phyloP scores from a whole-genome alignment of 37 sponge, comb jelly and placozoan genomes.

The Aphrocallistes beatrix region DNA sequence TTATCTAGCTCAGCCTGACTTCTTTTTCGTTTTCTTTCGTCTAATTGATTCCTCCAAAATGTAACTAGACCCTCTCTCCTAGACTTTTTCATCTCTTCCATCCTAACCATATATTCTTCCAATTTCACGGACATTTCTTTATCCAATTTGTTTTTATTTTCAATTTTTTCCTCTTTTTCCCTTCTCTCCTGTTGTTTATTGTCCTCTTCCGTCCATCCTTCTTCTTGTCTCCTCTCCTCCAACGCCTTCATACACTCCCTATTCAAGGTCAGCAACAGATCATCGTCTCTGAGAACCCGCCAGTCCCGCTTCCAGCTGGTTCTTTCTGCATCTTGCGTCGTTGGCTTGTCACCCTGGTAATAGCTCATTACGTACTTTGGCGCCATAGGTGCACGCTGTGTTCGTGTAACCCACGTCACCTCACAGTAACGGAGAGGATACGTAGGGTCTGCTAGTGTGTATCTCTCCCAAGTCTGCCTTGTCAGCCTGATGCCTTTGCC shows the following conservation, averaged over 20 bases:
- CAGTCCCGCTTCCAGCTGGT: not conserved
- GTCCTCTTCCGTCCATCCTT: no score
- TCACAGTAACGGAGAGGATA: not conserved
- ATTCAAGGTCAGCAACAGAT: not conserved
- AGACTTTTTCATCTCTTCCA: no score
- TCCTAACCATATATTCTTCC: no score
- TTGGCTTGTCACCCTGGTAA: not conserved
- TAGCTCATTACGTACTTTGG: not conserved
- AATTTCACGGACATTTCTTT: no score
- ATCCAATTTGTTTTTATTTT: not conserved
- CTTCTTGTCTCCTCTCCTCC: constrained; percentile 3
- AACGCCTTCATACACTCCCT: not conserved
- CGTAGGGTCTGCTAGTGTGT: not conserved
- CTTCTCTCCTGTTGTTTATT: not conserved
- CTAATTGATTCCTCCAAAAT: no score
- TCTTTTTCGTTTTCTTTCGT: no score
- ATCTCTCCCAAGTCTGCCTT: not conserved
- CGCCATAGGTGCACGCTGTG: not conserved
- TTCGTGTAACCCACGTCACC: not conserved
- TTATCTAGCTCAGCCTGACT: no score
- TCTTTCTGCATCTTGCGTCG: not conserved
- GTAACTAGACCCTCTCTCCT: no score
- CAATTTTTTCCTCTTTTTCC: not conserved
- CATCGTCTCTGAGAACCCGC: not conserved
- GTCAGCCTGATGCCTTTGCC: not conserved